These are phyloP conservation scores for Podiceps cristatus DNA, from an alignment of 2,113 vertebrate genomes.

Conservation along the genomic window DNA sequence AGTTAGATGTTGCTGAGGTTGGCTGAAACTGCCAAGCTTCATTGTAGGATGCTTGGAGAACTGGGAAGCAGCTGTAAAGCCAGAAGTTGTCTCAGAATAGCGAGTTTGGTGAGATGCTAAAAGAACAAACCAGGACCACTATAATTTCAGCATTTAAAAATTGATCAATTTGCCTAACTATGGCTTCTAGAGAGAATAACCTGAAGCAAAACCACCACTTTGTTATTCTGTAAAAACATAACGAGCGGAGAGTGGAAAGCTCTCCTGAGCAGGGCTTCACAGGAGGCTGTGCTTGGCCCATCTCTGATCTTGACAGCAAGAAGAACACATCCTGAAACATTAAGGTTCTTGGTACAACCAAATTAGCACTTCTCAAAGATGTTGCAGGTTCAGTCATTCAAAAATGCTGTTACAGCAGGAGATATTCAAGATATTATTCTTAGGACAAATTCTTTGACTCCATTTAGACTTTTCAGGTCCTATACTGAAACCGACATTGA, in stretches of 20 bases:
- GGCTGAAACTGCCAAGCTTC: neutral
- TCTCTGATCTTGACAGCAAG: neutral
- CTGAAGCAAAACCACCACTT: neutral
- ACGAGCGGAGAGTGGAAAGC: neutral
- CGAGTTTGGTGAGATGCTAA: neutral
- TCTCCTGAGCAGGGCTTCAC: neutral
- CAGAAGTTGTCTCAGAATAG: neutral
- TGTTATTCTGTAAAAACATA: neutral
- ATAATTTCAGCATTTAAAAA: neutral
- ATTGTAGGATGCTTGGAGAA: neutral
- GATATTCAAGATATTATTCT: neutral
- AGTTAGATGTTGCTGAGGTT: neutral
- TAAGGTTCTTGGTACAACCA: neutral
- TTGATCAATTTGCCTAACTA: neutral
- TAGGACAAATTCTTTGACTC: neutral
- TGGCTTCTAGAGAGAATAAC: neutral
- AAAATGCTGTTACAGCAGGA: neutral
- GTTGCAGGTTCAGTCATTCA: neutral
- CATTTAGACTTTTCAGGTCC: neutral
- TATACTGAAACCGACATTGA: neutral
- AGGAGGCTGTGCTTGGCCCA: neutral
- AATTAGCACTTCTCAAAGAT: neutral
- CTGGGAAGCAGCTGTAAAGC: neutral
- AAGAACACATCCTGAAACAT: neutral
- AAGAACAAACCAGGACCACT: neutral